Percentiles rank a stretch among this genome's conserved stretches.
Evolutionary conservation across 2,888 invertebrate species (phyloP).

Genomic region (Zaprionus bogoriensis): DNA sequence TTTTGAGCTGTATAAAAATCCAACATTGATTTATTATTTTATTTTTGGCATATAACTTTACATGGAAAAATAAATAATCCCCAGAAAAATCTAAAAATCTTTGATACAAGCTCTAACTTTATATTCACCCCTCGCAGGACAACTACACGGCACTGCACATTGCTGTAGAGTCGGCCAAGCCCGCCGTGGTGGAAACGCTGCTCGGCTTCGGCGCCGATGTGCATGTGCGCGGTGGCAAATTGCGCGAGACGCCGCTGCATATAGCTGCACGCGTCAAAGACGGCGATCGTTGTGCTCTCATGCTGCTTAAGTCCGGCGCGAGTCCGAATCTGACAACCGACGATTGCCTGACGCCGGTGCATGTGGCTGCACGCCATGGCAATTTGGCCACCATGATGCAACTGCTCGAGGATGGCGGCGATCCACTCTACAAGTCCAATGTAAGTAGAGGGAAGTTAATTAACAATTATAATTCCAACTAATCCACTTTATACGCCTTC

Average conservation of each 20-base stretch:
- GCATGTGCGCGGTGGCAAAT: slow-evolving; percentile 94
- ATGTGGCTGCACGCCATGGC: slow-evolving; percentile 96
- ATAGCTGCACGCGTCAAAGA: slow-evolving; percentile 97
- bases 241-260: slow-evolving; percentile 97
- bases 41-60: no score
- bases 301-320: slow-evolving; percentile 98
- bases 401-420: slow-evolving; percentile 96
- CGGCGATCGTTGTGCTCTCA: slow-evolving; percentile 96
- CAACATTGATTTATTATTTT: no score
- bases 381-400: slow-evolving; percentile 93
- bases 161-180: slow-evolving; percentile 97
- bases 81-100: no score
- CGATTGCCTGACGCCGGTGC: slow-evolving; percentile 98
- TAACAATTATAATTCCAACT: neutral
- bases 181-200: slow-evolving; percentile 96
- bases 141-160: slow-evolving; percentile 99
- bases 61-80: no score
- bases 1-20: no score
- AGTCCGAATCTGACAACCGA: slow-evolving; percentile 97
- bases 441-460: slow-evolving; percentile 83
- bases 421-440: slow-evolving; percentile 95
- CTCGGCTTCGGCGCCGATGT: slow-evolving; percentile 98
- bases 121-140: slow-evolving; percentile 86
- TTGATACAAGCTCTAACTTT: neutral
- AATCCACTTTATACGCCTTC: no score